Base-by-base conservation (phyloP, 2,113 vertebrate genomes). In the Chaetorhynchus papuensis region DNA sequence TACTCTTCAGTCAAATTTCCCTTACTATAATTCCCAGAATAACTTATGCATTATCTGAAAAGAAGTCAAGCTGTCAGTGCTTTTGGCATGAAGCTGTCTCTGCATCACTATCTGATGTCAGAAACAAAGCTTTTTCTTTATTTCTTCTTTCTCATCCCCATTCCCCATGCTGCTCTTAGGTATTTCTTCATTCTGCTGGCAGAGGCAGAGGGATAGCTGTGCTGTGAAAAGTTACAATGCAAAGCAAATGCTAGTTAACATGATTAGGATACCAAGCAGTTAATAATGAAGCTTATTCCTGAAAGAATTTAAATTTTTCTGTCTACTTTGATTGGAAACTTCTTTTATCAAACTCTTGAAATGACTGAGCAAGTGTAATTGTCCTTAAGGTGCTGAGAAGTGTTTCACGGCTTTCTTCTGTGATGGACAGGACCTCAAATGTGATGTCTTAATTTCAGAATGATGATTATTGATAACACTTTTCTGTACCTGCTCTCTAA, bases 371-470 rank as follows among this genome's bases (percentile, higher is more conserved):
- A 23, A 53, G 19, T 44, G 30, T 75, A 45, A 70, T 66, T 70
- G 44, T 81, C 83, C 53, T 70, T 87, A 78, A 90, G 76, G 68
- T 6, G 2, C 1, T 14, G 14, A 57, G 19, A 77, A 81, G 79
- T 39, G 72, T 80, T 56, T 90, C 14, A 17, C 69, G 74, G 39
- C 42, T 91, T 56, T 28, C 41, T 89, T 92, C 64, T 72, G 35
- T 85, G 31, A 78, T 23, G 50, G 81, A 89, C 60, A 93, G 83
- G 85, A 82, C 56, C 54, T 95, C 70, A 74, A 75, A 84, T 80
- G 11, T 72, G 71, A 86, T 92, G 77, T 87, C 72, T 83, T 95
- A 41, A 76, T 89, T 95, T 95, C 90, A 94, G 59, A 84, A 60
- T 84, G 44, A 64, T 91, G 61, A 47, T 94, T 77, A 68, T 49